Conservation (phyloP, 2,797 vertebrate genomes). For the Potorous gilbertii region DNA sequence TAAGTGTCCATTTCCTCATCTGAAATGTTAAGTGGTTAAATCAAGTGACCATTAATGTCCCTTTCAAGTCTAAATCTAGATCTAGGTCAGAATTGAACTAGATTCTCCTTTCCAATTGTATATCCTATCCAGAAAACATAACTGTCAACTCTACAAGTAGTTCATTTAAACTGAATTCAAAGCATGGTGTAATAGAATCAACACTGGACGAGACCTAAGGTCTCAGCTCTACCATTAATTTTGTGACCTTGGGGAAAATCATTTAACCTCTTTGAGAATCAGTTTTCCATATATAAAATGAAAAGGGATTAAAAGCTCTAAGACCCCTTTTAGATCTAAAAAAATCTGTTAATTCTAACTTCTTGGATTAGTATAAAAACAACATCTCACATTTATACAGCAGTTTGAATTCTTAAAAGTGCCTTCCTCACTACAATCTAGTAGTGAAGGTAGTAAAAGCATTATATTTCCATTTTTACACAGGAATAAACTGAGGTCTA, state of each 20-base stretch:
- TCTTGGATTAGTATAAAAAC: not conserved
- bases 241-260: not conserved
- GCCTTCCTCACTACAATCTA: not conserved
- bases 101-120: not conserved
- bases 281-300: not conserved
- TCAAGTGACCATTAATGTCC: not conserved
- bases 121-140: not conserved
- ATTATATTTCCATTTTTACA: not conserved
- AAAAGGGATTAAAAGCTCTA: not conserved
- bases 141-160: not conserved
- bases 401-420: not conserved
- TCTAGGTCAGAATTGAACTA: not conserved
- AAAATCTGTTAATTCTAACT: not conserved
- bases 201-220: not conserved
- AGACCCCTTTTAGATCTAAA: not conserved
- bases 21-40: not conserved
- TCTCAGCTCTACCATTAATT: not conserved
- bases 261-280: not conserved
- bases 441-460: not conserved
- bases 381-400: not conserved
- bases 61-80: not conserved
- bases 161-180: not conserved
- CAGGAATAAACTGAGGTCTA: not conserved
- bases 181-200: not conserved
- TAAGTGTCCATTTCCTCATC: not conserved